A percentile compares a stretch with the other conserved stretches of the same genome.
These are phyloP conservation scores for Sarcophilus harrisii DNA, from an alignment of 2,797 vertebrate species.

Conservation along the genomic window DNA sequence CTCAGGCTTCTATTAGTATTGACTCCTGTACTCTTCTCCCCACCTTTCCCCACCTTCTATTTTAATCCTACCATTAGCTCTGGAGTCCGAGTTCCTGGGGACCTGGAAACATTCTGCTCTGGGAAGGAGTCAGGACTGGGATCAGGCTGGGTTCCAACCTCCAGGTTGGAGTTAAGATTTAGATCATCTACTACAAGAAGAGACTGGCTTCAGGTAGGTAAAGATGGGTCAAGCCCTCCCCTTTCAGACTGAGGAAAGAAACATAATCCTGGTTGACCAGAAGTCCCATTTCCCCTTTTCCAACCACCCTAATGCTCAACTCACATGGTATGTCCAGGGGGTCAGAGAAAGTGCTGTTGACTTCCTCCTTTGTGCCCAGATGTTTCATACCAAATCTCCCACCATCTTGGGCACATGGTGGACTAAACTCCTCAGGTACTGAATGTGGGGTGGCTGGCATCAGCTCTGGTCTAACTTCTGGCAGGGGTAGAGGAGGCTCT, in stretches of 20 bases:
- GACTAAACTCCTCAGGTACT: not conserved
- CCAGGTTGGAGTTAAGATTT: not conserved
- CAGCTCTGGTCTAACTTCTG: not conserved
- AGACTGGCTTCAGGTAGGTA: slow-evolving; percentile 11
- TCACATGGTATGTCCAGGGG: slow-evolving; percentile 36
- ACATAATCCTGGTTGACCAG: not conserved
- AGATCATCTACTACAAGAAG: slow-evolving; percentile 9
- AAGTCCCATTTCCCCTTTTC: not conserved
- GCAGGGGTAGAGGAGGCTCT: slow-evolving; percentile 71
- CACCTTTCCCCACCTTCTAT: not conserved
- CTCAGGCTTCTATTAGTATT: not conserved
- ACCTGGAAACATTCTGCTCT: not conserved
- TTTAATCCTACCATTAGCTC: not conserved
- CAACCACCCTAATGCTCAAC: not conserved
- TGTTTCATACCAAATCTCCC: slow-evolving; percentile 35
- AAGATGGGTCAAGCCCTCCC: not conserved
- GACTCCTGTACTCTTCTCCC: not conserved
- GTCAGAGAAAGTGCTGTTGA: not conserved
- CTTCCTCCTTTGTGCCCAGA: slow-evolving; percentile 45
- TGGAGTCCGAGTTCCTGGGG: not conserved
- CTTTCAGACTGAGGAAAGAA: not conserved
- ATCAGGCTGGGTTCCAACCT: slow-evolving; percentile 36
- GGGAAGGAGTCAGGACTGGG: not conserved
- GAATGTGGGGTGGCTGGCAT: slow-evolving; percentile 72
- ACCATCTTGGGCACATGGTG: slow-evolving; percentile 21